A percentile compares a stretch with the other conserved stretches of the same genome.
phyloP scores from a whole-genome alignment of 2,113 vertebrate species.

The Antidorcas marsupialis region DNA sequence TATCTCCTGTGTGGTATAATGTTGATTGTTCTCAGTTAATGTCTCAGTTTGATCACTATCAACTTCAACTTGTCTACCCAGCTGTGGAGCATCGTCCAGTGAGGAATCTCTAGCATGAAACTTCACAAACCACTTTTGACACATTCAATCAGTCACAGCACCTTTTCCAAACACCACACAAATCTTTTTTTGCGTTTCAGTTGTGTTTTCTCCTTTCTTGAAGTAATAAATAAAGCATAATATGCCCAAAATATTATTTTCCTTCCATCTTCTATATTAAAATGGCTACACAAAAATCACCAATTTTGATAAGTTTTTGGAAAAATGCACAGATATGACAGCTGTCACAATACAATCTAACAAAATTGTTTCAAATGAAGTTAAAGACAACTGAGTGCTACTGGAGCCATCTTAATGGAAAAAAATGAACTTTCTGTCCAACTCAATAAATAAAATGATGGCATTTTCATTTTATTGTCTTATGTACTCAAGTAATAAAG shows the following conservation, averaged over 20 bases:
- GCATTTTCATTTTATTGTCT: neutral
- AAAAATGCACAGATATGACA: neutral
- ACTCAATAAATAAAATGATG: neutral
- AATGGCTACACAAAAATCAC: neutral
- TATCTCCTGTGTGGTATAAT: neutral
- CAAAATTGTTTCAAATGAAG: neutral
- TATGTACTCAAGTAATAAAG: slow-evolving; percentile 14
- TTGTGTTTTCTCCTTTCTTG: neutral
- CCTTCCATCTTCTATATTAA: neutral
- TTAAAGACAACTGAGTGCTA: neutral
- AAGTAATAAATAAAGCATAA: neutral
- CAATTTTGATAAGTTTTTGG: neutral
- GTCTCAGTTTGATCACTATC: neutral
- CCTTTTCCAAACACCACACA: neutral
- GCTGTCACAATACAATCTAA: neutral
- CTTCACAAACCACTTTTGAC: neutral
- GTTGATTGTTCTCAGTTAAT: neutral
- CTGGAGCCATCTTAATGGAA: neutral
- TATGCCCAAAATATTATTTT: neutral
- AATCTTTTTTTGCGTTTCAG: neutral
- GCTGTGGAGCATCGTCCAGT: neutral
- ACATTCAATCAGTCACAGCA: neutral
- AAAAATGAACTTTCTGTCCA: neutral
- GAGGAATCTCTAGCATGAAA: neutral
- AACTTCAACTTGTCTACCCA: neutral